Conservation (phyloP, 2,113 vertebrate species). For the Martes martes region DNA sequence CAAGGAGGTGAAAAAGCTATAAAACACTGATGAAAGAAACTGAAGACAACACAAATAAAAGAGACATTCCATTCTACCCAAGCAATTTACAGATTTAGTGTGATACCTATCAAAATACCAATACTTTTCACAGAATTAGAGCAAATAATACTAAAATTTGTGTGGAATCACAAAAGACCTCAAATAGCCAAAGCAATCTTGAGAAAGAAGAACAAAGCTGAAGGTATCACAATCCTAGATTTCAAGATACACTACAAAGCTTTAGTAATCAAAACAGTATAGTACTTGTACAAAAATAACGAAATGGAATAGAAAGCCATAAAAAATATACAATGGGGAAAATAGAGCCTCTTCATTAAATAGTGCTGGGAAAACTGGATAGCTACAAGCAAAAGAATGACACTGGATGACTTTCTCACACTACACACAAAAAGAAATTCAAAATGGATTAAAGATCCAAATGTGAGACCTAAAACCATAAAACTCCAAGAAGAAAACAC, state of each 20-base stretch:
- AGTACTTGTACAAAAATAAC: not conserved
- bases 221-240: not conserved
- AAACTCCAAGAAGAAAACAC: not conserved
- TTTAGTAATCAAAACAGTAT: not conserved
- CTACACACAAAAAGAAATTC: not conserved
- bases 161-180: not conserved
- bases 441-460: not conserved
- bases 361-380: not conserved
- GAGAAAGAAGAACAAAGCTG: not conserved
- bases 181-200: not conserved
- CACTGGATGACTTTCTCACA: not conserved
- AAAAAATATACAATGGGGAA: not conserved
- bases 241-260: not conserved
- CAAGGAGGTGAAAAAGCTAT: not conserved
- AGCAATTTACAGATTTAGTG: not conserved
- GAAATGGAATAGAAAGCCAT: not conserved
- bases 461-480: not conserved
- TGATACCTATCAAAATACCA: not conserved
- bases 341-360: not conserved
- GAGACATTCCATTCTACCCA: not conserved
- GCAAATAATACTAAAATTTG: not conserved
- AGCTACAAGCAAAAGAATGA: not conserved
- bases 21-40: not conserved
- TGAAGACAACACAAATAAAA: not conserved
- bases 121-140: not conserved